These are phyloP conservation scores for Rynchops niger DNA, from an alignment of 2,113 vertebrate species.

Conservation along the genomic window DNA sequence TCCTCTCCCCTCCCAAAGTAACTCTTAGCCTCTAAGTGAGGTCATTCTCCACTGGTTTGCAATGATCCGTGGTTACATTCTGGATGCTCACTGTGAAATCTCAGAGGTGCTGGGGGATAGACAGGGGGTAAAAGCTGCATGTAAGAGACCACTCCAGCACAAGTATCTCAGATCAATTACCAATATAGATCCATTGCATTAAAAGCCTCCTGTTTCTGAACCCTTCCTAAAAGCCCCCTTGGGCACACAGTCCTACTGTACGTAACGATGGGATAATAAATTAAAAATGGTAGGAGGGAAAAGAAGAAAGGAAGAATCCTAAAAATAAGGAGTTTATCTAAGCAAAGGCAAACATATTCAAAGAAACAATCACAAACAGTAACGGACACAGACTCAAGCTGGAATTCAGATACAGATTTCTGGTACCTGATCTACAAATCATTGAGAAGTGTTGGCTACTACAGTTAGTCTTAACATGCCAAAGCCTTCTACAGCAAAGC, in stretches of 20 bases:
- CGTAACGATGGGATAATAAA: background rate
- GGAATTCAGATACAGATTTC: background rate
- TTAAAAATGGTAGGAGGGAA: background rate
- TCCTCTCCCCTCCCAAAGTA: background rate
- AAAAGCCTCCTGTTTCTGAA: background rate
- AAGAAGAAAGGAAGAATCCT: background rate
- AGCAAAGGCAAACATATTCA: background rate
- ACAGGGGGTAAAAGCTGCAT: background rate
- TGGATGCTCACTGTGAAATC: background rate
- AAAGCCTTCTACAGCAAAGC: background rate
- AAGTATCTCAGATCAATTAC: conserved; percentile 28
- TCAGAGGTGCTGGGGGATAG: background rate
- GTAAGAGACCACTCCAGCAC: background rate
- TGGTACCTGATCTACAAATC: background rate
- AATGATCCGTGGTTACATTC: background rate
- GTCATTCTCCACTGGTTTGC: background rate
- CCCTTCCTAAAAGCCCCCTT: background rate
- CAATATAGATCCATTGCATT: background rate
- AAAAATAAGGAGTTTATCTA: background rate
- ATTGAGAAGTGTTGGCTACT: background rate
- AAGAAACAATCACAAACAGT: background rate
- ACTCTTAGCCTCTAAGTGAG: background rate
- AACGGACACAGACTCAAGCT: background rate
- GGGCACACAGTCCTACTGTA: background rate
- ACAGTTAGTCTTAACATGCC: background rate